phyloP scores from a whole-genome alignment of 2,113 vertebrate genomes.

The Helogale parvula region DNA sequence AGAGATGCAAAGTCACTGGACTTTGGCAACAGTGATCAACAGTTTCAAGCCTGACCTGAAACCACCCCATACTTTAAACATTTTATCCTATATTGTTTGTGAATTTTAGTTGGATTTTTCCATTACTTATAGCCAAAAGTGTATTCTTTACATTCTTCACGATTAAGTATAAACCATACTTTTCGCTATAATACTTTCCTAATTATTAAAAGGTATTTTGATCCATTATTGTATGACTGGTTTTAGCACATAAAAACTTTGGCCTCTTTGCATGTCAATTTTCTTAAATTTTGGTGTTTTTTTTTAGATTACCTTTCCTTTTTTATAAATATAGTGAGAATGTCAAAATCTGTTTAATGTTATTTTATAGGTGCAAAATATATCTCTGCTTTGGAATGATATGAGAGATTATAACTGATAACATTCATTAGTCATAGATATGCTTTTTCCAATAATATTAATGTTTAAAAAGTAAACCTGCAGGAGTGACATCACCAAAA shows the following conservation, averaged over 20 bases:
- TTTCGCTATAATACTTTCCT: not conserved
- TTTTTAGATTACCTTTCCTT: not conserved
- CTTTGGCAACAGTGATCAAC: not conserved
- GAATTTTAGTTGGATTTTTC: not conserved
- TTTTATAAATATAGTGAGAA: not conserved
- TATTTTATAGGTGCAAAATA: not conserved
- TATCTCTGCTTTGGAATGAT: not conserved
- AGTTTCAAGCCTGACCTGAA: not conserved
- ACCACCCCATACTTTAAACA: not conserved
- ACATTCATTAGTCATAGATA: not conserved
- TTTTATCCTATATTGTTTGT: not conserved
- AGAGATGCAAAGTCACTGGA: not conserved
- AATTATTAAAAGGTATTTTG: not conserved
- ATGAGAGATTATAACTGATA: not conserved
- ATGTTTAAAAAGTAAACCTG: not conserved
- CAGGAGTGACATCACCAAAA: not conserved
- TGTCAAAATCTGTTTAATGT: not conserved
- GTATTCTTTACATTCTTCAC: not conserved
- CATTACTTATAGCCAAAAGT: not conserved
- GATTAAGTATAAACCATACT: not conserved
- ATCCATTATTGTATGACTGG: not conserved
- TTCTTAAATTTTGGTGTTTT: not conserved
- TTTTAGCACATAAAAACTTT: not conserved
- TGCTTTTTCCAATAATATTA: not conserved
- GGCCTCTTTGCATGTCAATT: not conserved